Evolutionary conservation across 2,113 vertebrate species (phyloP).

Genomic region (Eurypyga helias): DNA sequence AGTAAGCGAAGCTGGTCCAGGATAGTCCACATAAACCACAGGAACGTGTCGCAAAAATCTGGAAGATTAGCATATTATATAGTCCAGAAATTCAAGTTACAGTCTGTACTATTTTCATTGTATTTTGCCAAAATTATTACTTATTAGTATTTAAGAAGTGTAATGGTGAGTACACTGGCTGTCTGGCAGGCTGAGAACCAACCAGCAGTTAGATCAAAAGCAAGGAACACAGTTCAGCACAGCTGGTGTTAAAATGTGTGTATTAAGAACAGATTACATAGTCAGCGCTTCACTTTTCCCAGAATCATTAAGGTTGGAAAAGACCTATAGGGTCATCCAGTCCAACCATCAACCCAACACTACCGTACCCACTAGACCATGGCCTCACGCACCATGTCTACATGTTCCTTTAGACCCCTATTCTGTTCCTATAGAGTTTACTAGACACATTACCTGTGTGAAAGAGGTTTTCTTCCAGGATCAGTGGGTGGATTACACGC

Average conservation of each 20-base stretch:
- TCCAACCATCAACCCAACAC: too few relatives aligned
- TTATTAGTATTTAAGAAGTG: background rate
- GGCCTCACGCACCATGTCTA: too few relatives aligned
- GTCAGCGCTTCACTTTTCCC: background rate
- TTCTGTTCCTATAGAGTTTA: background rate
- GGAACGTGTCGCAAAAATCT: constrained; percentile 97
- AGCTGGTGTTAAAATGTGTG: background rate
- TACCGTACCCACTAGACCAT: too few relatives aligned
- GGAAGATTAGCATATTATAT: background rate
- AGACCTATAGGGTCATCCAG: too few relatives aligned
- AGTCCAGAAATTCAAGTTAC: background rate
- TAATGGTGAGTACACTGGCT: background rate
- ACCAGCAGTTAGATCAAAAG: background rate
- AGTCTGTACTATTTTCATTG: background rate
- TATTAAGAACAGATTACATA: background rate
- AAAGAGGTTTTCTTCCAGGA: constrained; percentile 95
- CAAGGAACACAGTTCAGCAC: background rate
- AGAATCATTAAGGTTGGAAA: too few relatives aligned
- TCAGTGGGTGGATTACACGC: constrained; percentile 98
- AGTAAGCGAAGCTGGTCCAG: constrained; percentile 95
- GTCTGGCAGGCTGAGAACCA: background rate
- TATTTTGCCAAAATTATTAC: background rate
- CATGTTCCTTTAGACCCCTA: background rate
- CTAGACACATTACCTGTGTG: constrained; percentile 84
- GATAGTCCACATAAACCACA: constrained; percentile 98